Percentiles rank a stretch among this genome's conserved stretches.
Evolutionary conservation across 64 coral and sea anemone species (phyloP).

Genomic region (Montipora foliosa): DNA sequence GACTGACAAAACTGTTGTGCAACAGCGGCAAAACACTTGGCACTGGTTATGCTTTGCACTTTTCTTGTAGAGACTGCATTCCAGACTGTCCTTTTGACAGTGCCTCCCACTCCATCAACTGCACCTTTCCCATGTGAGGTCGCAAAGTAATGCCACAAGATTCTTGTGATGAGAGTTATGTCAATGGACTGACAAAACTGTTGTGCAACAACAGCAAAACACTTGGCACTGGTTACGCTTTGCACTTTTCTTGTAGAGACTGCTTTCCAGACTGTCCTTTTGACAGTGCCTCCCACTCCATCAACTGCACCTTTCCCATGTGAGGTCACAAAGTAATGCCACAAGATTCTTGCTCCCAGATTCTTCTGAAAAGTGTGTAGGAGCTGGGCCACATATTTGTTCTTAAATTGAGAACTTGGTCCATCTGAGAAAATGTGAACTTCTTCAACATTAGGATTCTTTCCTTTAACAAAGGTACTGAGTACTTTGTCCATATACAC

Average conservation of each 20-base stretch:
- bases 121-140: constrained; percentile 67
- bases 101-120: constrained; percentile 67
- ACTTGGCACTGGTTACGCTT: constrained; percentile 18
- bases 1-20: constrained; percentile 22
- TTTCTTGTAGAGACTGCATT: constrained; percentile 47
- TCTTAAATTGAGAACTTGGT: constrained; percentile 25
- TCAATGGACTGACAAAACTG: constrained; percentile 7
- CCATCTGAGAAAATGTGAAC: constrained; percentile 68
- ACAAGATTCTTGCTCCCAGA: constrained; percentile 27
- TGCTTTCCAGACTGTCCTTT: constrained; percentile 49
- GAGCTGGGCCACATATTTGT: constrained; percentile 45
- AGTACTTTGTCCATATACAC: constrained; percentile 53
- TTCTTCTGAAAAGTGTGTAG: constrained; percentile 25
- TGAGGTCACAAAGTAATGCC: constrained; percentile 69
- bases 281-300: constrained; percentile 70
- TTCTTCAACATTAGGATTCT: neutral
- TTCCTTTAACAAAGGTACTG: constrained; percentile 37
- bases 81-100: constrained; percentile 66
- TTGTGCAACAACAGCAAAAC: constrained; percentile 23
- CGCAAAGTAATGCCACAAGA: constrained; percentile 67
- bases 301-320: constrained; percentile 68
- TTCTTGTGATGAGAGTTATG: constrained; percentile 8
- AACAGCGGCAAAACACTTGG: neutral
- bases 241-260: constrained; percentile 59
- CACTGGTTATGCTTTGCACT: constrained; percentile 36